Evolutionary conservation across 1,140 invertebrate genomes (phyloP).

Genomic region (Xylocopa sonorina): DNA sequence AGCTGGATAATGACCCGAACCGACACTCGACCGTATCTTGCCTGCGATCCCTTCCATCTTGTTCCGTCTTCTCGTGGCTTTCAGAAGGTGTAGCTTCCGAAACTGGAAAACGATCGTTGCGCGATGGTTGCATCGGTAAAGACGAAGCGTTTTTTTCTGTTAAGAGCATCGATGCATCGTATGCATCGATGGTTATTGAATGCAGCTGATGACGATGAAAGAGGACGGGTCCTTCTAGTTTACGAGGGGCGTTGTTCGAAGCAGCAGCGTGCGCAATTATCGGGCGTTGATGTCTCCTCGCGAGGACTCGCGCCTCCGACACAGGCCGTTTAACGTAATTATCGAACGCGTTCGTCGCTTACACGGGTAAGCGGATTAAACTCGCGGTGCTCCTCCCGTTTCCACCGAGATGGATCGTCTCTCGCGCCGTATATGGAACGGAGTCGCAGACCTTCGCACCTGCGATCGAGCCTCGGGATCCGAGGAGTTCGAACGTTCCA

Average conservation of each 20-base stretch:
- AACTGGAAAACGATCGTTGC: no score
- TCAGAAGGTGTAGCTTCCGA: background rate
- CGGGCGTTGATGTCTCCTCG: slow-evolving; percentile 6
- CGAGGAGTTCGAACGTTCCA: background rate
- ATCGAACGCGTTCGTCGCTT: slow-evolving; percentile 7
- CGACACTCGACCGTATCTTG: background rate
- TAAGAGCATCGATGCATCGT: no score
- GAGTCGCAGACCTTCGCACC: no score
- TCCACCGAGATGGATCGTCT: background rate
- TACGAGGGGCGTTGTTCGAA: no score
- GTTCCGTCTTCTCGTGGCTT: background rate
- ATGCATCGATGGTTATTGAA: no score
- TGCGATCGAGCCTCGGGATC: background rate
- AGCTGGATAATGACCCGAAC: background rate
- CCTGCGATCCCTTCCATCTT: background rate
- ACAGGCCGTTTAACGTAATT: slow-evolving; percentile 21
- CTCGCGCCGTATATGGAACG: background rate
- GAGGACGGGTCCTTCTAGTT: no score
- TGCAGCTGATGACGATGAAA: no score
- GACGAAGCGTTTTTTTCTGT: no score
- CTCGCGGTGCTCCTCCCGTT: background rate
- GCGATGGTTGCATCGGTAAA: no score
- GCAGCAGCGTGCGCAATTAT: slow-evolving; percentile 1
- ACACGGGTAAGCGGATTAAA: slow-evolving; percentile 37
- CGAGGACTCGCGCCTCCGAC: slow-evolving; percentile 11